Conservation (phyloP, 1,140 invertebrate genomes). For the Drosophila aff. region DNA sequence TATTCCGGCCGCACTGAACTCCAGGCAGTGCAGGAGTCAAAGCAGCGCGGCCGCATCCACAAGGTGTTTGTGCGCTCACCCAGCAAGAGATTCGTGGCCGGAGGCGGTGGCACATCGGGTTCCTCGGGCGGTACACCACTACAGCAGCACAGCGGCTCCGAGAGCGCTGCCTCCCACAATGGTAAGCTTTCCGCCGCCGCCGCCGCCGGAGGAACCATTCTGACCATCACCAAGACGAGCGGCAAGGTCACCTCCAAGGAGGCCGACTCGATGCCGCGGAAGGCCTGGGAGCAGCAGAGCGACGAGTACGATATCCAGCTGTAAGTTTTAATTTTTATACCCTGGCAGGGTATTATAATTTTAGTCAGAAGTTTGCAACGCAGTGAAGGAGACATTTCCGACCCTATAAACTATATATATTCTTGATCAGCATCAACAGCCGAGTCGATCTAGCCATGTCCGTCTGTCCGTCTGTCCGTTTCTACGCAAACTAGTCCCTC, state of each 20-base stretch:
- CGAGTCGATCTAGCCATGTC: too few species aligned
- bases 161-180: conserved; percentile 85
- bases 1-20: conserved; percentile 96
- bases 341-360: too few species aligned
- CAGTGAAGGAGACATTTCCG: too few species aligned
- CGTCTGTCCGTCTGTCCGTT: too few species aligned
- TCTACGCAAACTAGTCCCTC: too few species aligned
- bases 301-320: conserved; percentile 89
- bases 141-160: conserved; percentile 68
- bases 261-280: conserved; percentile 89
- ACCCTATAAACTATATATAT: too few species aligned
- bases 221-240: conserved; percentile 86
- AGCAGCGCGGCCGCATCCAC: conserved; percentile 91
- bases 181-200: conserved; percentile 76
- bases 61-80: conserved; percentile 92
- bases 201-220: conserved; percentile 64
- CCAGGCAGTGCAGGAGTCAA: conserved; percentile 96
- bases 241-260: conserved; percentile 89
- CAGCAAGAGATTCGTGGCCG: conserved; percentile 85
- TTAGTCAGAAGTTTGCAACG: too few species aligned
- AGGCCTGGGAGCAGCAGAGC: conserved; percentile 91
- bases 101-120: conserved; percentile 35
- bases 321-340: conserved; percentile 55
- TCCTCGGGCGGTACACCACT: conserved; percentile 56
- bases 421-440: too few species aligned